A percentile compares a stretch with the other conserved stretches of the same genome.
phyloP scores from a whole-genome alignment of 2,888 invertebrate genomes.

The Zygothrica quintamaculata region DNA sequence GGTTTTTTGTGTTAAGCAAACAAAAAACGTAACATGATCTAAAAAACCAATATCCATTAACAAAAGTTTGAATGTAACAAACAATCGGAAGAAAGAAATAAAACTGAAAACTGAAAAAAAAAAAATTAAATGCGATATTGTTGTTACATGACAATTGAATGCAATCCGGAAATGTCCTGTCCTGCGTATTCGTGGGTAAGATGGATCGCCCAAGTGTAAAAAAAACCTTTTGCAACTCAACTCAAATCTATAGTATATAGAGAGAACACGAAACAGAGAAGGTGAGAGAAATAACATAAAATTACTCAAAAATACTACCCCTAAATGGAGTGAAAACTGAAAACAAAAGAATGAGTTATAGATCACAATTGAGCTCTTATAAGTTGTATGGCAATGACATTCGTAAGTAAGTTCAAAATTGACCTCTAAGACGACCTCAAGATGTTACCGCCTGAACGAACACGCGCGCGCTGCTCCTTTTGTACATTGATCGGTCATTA shows the following conservation, averaged over 20 bases:
- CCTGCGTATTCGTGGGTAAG: slow-evolving; percentile 56
- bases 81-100: slow-evolving; percentile 61
- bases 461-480: slow-evolving; percentile 85
- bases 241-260: slow-evolving; percentile 9
- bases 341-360: slow-evolving; percentile 13
- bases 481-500: slow-evolving; percentile 52
- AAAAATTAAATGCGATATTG: slow-evolving; percentile 74
- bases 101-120: slow-evolving; percentile 64
- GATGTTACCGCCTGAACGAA: slow-evolving; percentile 91
- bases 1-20: slow-evolving; percentile 36
- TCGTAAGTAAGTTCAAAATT: slow-evolving; percentile 55
- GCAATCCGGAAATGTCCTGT: slow-evolving; percentile 82
- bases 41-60: slow-evolving; percentile 79
- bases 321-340: slow-evolving; percentile 29
- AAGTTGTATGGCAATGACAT: slow-evolving; percentile 20
- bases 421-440: slow-evolving; percentile 81
- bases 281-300: not conserved
- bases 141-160: slow-evolving; percentile 68
- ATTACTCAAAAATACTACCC: slow-evolving; percentile 28
- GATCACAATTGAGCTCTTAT: slow-evolving; percentile 16
- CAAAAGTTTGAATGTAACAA: slow-evolving; percentile 56
- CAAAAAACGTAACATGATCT: slow-evolving; percentile 78
- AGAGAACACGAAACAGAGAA: not conserved
- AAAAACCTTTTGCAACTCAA: slow-evolving; percentile 9
- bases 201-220: slow-evolving; percentile 63